Evolutionary conservation across 2,797 vertebrate species (phyloP), one percentile per base, ranked within the genome.

Genomic region (Coregonus suidteri): DNA sequence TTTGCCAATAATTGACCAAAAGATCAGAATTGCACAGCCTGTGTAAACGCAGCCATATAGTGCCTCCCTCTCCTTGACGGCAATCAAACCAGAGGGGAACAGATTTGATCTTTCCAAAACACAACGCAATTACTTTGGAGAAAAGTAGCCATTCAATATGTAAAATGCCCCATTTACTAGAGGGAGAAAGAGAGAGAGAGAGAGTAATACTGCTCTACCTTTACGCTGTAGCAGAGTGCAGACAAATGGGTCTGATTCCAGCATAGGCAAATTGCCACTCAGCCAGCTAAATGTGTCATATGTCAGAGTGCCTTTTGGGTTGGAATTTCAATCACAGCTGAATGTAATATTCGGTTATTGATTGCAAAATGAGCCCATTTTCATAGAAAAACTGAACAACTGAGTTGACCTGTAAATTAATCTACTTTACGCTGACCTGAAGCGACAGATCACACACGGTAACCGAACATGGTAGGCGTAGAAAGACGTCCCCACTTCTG

Each of bases 181-280:
- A 64, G 56, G 34, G 18, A 14, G 54, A 37, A 6, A 62, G 34
- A 35, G 4, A 73, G 20, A 47, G 64, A 81, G 41, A 37, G 15
- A 20, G 72, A 52, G 25, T 34, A 30, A 68, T 62, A 77, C 51
- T 70, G 56, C 41, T 47, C 9, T 47, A 11, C 1, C 41, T 34
- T 64, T 20, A 34, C 14, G 62, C 13, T 13, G 41, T 11, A 9
- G n/a, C 15, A 69, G 56, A 62, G 37, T 68, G 35, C 15, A 37
- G 66, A 82, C 14, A 78, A 82, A 88, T 79, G 66, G 81, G 56
- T 62, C 70, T 77, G 80, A 82, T 68, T 84, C 62, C 80, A 71
- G 78, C 59, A 30, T 73, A 79, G 59, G 74, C 75, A 69, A 54
- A 16, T 56, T 31, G 72, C 18, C 79, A 78, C 69, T 18, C 56